These are phyloP conservation scores for Hymenochirus boettgeri DNA, from an alignment of 2,113 vertebrate genomes.

Conservation along the genomic window DNA sequence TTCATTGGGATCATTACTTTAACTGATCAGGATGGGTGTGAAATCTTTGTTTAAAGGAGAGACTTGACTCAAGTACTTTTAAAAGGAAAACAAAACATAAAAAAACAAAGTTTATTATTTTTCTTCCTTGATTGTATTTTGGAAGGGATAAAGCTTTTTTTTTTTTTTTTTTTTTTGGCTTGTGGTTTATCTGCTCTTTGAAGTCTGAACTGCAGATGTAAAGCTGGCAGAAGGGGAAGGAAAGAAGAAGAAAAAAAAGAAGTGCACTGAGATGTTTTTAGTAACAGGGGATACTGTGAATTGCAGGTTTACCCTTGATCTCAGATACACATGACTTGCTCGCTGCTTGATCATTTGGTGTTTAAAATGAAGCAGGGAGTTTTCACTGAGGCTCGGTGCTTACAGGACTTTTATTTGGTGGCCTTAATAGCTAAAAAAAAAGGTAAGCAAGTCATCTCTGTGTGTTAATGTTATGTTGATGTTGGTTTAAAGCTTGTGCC, in stretches of 20 bases:
- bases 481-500: constrained; percentile 63
- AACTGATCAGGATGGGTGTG: constrained; percentile 71
- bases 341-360: constrained; percentile 68
- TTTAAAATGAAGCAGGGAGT: constrained; percentile 72
- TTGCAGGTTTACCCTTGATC: constrained; percentile 63
- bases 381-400: constrained; percentile 65
- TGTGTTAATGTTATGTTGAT: constrained; percentile 55
- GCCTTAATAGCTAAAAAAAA: constrained; percentile 68
- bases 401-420: constrained; percentile 70
- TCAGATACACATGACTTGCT: constrained; percentile 65
- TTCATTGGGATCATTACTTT: constrained; percentile 74
- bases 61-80: constrained; percentile 68
- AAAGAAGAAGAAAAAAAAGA: constrained; percentile 53
- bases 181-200: constrained; percentile 66
- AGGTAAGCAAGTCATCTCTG: constrained; percentile 69
- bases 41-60: constrained; percentile 67
- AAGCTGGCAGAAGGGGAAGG: constrained; percentile 53
- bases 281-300: constrained; percentile 61
- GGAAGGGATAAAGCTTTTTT: neutral
- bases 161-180: constrained; percentile 32
- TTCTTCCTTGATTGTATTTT: constrained; percentile 18
- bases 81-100: constrained; percentile 51
- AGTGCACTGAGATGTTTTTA: constrained; percentile 63
- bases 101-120: constrained; percentile 44
- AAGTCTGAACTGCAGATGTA: constrained; percentile 65